Base-by-base conservation (phyloP, 2,888 invertebrate genomes). In the Tinea semifulvella region DNA sequence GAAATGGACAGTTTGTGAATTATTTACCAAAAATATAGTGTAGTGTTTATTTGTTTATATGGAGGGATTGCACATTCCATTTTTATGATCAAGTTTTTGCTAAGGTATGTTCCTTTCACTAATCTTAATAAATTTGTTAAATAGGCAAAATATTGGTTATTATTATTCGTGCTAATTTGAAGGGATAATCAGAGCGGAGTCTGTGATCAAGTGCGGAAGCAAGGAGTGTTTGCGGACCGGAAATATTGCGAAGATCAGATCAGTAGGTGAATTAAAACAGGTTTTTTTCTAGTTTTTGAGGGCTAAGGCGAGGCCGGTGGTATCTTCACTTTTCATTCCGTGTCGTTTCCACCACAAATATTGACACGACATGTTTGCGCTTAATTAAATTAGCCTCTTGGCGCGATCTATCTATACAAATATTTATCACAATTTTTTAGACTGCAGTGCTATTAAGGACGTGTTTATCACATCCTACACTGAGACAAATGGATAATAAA, bases 31-130 rank as follows among this genome's bases (percentile, higher is more conserved):
- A 68, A 70, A 53, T 58, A 49, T 53, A 61, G 68, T 73, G 66
- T 52, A 53, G 31, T 50, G 54, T 58, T 56, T 56, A 56, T 48
- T 50, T 49, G 11, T 36, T 35, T 10, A 8, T 31, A 40, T n/a
- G 13, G 2, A 18, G 22, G 13, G 22, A 22, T 8, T 2, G n/a
- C 3, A 19, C 17, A 13, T 57, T 57, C 53, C 55, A 59, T 56
- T 54, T 53, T 51, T 54, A 52, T 47, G 51, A 53, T 55, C 56
- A 52, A 62, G 57, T 60, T 60, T 60, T 62, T 55, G 60, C 61
- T 50, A 67, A 75, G 77, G 79, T 80, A 77, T 70, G 79, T 68
- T 54, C 77, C 79, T 80, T 80, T 80, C 79, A 80, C 79, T 61
- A n/a, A 28, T 14, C 16, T n/a, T 36, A 31, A 36, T 18, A 36